Percentiles rank a stretch among this genome's conserved stretches.
Conservation (phyloP, 2,888 invertebrate species). For the Empis livida region DNA sequence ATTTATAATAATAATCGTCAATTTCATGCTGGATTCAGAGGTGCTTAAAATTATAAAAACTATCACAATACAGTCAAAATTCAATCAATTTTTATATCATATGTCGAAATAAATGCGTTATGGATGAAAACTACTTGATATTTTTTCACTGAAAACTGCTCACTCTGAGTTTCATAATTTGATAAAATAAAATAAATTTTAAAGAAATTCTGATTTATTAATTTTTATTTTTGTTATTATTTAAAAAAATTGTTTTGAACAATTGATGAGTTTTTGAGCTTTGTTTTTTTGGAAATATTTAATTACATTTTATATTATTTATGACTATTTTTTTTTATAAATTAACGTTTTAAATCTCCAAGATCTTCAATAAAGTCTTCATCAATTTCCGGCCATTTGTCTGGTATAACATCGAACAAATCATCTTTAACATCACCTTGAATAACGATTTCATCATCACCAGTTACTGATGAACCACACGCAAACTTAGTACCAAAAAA, state of each 20-base stretch:
- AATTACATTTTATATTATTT: background rate
- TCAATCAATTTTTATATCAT: too few relatives aligned
- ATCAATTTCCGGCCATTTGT: slow-evolving; percentile 96
- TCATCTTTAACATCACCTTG: slow-evolving; percentile 99
- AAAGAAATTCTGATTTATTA: too few relatives aligned
- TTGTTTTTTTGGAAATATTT: background rate
- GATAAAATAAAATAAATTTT: too few relatives aligned
- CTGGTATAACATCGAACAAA: slow-evolving; percentile 91
- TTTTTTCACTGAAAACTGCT: too few relatives aligned
- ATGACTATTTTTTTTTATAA: background rate
- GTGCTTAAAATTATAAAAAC: too few relatives aligned
- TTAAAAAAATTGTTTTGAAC: slow-evolving; percentile 1
- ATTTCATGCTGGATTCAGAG: too few relatives aligned
- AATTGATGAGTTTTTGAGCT: slow-evolving; percentile 3
- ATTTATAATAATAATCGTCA: too few relatives aligned
- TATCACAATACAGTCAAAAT: too few relatives aligned
- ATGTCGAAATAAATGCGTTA: too few relatives aligned
- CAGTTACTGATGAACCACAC: slow-evolving; percentile 98
- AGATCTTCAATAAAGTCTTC: slow-evolving; percentile 87
- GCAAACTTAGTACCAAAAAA: slow-evolving; percentile 96
- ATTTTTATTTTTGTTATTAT: slow-evolving; percentile 1
- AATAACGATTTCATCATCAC: slow-evolving; percentile 98
- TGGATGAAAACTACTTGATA: too few relatives aligned
- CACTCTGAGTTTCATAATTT: too few relatives aligned
- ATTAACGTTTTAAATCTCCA: slow-evolving; percentile 81